Evolutionary conservation across 1,140 invertebrate species (phyloP).

Genomic region (Drosophila bocki): DNA sequence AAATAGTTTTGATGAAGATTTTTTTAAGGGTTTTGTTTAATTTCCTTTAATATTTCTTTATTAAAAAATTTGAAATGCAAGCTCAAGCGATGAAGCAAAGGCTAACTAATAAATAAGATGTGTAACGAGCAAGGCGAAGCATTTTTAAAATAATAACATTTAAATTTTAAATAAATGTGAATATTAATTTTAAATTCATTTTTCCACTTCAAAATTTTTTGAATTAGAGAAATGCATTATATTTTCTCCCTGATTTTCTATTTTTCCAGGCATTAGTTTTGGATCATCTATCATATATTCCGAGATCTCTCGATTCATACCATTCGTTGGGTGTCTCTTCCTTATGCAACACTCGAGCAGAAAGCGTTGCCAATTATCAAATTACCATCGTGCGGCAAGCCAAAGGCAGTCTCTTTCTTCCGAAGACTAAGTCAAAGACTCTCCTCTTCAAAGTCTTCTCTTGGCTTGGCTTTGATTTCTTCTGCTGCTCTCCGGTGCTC

Average conservation of each 20-base stretch:
- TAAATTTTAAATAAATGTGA: too few relatives aligned
- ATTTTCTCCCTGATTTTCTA: background rate
- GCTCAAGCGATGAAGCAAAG: background rate
- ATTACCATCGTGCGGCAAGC: conserved; percentile 34
- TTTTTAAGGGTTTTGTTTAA: too few relatives aligned
- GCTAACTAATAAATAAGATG: background rate
- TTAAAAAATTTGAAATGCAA: too few relatives aligned
- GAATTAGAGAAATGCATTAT: background rate
- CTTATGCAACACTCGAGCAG: conserved; percentile 43
- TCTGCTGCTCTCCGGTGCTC: conserved; percentile 26
- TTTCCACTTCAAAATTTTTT: background rate
- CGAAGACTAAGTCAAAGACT: background rate
- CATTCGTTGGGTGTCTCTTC: background rate
- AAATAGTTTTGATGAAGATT: background rate
- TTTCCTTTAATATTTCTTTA: too few relatives aligned
- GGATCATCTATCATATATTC: background rate
- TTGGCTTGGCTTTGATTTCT: conserved; percentile 17
- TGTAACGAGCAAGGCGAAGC: background rate
- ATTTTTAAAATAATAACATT: too few relatives aligned
- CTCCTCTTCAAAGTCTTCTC: background rate
- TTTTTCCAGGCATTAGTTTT: conserved; percentile 1
- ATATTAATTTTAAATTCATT: background rate
- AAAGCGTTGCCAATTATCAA: conserved; percentile 52
- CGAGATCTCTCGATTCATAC: background rate
- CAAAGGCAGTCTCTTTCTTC: conserved; percentile 13